Evolutionary conservation across 2,888 invertebrate species (phyloP).

Genomic region (Listrodromus nycthemerus): DNA sequence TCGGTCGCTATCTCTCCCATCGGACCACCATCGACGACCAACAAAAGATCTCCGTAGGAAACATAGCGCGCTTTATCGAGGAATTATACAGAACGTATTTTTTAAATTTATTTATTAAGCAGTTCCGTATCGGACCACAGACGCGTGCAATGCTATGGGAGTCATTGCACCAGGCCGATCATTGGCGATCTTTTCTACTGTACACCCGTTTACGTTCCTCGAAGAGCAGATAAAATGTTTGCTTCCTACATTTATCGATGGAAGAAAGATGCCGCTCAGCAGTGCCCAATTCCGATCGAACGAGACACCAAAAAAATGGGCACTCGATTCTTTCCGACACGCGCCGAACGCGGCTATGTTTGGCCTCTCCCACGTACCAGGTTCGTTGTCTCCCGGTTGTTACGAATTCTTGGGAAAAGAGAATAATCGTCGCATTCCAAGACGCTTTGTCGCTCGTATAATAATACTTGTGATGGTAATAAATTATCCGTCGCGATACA

Average conservation of each 20-base stretch:
- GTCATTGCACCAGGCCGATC: no score
- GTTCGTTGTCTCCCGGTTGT: conserved; percentile 4
- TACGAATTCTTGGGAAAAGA: conserved; percentile 34
- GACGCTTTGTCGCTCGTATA: conserved; percentile 32
- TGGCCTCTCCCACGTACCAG: background rate
- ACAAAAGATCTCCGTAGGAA: conserved; percentile 51
- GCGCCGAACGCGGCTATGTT: conserved; percentile 6
- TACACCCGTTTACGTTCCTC: no score
- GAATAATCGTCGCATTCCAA: conserved; percentile 57
- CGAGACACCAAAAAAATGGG: background rate
- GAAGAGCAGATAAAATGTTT: background rate
- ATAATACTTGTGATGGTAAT: conserved; percentile 42
- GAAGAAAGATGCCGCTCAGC: no score
- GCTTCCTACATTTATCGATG: no score
- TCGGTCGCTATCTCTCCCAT: conserved; percentile 48
- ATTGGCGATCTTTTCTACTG: no score
- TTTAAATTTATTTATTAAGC: background rate
- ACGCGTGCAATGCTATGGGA: background rate
- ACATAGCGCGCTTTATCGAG: conserved; percentile 46
- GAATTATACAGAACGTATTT: conserved; percentile 48
- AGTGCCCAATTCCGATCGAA: background rate
- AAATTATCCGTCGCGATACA: conserved; percentile 43
- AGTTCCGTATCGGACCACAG: conserved; percentile 19
- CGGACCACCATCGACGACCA: conserved; percentile 60
- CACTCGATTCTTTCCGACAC: background rate